Percentiles rank a stretch among this genome's conserved stretches.
phyloP scores from a whole-genome alignment of 2,797 vertebrate genomes.

The Catamblyrhynchus diadema region DNA sequence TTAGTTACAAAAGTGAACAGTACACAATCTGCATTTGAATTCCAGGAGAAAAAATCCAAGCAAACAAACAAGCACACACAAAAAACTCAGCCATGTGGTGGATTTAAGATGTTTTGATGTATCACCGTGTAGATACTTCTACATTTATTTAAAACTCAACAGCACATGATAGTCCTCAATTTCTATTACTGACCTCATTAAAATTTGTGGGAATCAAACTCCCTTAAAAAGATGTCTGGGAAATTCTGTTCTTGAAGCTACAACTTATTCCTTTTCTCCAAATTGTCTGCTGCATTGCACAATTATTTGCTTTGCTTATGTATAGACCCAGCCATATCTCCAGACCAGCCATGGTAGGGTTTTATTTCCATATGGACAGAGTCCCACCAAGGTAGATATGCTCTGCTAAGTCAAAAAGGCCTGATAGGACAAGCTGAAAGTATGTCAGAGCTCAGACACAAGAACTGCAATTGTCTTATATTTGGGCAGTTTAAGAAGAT shows the following conservation, averaged over 20 bases:
- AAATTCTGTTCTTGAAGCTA: not conserved
- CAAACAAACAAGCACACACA: not conserved
- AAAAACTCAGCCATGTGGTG: not conserved
- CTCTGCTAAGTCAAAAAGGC: not conserved
- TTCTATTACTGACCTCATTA: not conserved
- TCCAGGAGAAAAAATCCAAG: not conserved
- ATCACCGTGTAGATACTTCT: not conserved
- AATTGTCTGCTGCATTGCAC: not conserved
- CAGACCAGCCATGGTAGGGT: fast-evolving
- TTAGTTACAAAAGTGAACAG: not conserved
- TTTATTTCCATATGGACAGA: not conserved
- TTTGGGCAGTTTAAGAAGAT: not conserved
- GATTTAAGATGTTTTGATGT: not conserved
- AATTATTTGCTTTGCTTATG: not conserved
- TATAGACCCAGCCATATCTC: not conserved
- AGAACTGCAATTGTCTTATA: not conserved
- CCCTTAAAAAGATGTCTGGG: not conserved
- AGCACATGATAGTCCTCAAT: not conserved
- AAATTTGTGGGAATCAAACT: not conserved
- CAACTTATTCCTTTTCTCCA: not conserved
- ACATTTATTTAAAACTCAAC: not conserved
- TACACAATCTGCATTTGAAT: not conserved
- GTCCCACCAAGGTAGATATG: not conserved
- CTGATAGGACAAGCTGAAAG: not conserved
- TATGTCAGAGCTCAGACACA: not conserved